Base-by-base conservation (phyloP, 2,113 vertebrate species). In the Ia io region DNA sequence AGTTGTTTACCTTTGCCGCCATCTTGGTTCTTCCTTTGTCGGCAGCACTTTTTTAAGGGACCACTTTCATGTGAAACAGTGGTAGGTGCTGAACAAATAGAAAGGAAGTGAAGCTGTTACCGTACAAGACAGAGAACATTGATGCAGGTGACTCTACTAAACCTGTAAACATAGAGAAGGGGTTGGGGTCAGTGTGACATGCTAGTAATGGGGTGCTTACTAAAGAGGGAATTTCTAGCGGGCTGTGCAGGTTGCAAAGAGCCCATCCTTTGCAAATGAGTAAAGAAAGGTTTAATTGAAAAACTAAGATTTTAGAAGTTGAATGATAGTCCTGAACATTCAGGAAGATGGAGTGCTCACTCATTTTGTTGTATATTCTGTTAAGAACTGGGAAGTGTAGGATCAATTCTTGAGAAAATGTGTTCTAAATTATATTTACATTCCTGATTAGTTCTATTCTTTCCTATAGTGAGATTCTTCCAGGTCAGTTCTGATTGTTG, bases 371-470 rank as follows among this genome's bases (percentile, higher is more conserved):
- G 32, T 56, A 25, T 37, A 23, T 35, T 65, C 6, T 6, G 11
- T 40, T 63, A 92, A 65, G 91, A 65, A 80, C 35, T 78, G 30
- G 22, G 4, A 83, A 73, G 44, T 16, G 0, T 9, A 80, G 49
- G 13, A 80, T 17, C n/a, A 51, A 2, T 69, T 85, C 14, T 47
- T 61, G 35, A 83, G n/a, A 89, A 4, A 71, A 63, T 49, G 47
- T 78, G 67, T 94, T 95, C 70, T 65, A 67, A 89, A 77, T 96
- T 89, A 69, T 86, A 84, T 95, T 93, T 93, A 28, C n/a, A 56
- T 91, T 93, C 22, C 30, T 91, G 87, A 77, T 82, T 67, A 87
- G n/a, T 77, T 80, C 76, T 85, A 0, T 49, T 94, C 16, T 96
- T 93, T 84, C 17, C 65, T 63, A 35, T 10, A 79, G 40, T 30